phyloP scores from a whole-genome alignment of 2,113 vertebrate genomes.

The Gadus chalcogrammus region DNA sequence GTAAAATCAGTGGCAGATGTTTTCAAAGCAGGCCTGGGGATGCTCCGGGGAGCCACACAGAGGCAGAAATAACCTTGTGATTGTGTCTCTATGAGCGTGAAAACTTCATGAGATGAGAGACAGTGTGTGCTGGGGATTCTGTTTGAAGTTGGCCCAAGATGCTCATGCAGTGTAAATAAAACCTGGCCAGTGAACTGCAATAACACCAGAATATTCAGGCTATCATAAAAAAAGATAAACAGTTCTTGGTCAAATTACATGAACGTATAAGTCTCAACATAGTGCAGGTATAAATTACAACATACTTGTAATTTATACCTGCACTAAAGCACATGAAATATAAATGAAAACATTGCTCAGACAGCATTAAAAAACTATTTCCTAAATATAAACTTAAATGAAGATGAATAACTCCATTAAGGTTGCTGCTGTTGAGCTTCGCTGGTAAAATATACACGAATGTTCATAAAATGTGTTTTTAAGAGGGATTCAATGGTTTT shows the following conservation, averaged over 20 bases:
- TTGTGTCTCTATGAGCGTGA: conserved; percentile 36
- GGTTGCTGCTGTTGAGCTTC: background rate
- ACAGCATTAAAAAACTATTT: background rate
- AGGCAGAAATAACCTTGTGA: conserved; percentile 52
- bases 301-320: too few relatives aligned
- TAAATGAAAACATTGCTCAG: background rate
- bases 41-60: conserved; percentile 38
- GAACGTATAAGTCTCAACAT: too few relatives aligned
- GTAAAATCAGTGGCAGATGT: conserved; percentile 75
- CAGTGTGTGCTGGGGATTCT: background rate
- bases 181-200: conserved; percentile 1
- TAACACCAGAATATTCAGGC: background rate
- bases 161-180: conserved; percentile 12
- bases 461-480: conserved; percentile 2
- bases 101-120: conserved; percentile 28
- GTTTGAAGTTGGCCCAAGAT: conserved; percentile 15
- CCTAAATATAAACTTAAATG: background rate
- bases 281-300: too few relatives aligned
- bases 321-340: background rate
- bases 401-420: background rate
- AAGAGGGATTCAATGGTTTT: conserved; percentile 7
- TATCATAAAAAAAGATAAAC: too few relatives aligned
- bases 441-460: background rate
- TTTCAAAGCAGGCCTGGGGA: conserved; percentile 48
- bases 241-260: too few relatives aligned